Evolutionary conservation across 30 jellyfish, hydroid and myxozoan genomes (phyloP).

Genomic region (Pseudorhiza aurosa): DNA sequence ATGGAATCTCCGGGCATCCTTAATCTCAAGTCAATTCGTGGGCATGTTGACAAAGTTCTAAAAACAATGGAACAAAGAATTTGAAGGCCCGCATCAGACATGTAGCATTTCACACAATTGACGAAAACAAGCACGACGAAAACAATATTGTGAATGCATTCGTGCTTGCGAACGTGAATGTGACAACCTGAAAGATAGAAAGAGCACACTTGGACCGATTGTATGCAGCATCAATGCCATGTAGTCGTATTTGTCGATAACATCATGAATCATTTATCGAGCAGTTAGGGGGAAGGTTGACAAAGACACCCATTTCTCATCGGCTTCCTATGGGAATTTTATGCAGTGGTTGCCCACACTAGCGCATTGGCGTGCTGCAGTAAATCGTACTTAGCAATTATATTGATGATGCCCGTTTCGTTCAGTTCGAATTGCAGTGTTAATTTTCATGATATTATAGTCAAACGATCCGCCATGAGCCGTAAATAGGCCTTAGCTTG

Average conservation of each 20-base stretch:
- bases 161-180: conserved; percentile 9
- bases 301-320: background rate
- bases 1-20: no score
- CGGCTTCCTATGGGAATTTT: no score
- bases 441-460: no score
- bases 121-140: conserved; percentile 51
- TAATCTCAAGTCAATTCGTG: no score
- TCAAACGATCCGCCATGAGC: no score
- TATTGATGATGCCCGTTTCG: no score
- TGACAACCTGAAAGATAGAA: conserved; percentile 18
- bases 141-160: conserved; percentile 17
- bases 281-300: background rate
- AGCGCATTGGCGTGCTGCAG: no score
- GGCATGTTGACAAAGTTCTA: no score
- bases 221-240: conserved; percentile 3
- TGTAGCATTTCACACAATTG: conserved; percentile 36
- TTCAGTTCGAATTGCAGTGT: no score
- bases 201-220: conserved; percentile 25
- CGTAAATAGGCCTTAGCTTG: no score
- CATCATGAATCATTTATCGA: background rate
- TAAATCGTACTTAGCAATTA: no score
- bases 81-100: conserved; percentile 17
- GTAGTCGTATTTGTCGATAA: conserved; percentile 1
- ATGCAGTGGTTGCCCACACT: no score
- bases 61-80: conserved; percentile 19